Evolutionary conservation across 2,113 vertebrate genomes (phyloP).

Genomic region (Ciconia stormi): DNA sequence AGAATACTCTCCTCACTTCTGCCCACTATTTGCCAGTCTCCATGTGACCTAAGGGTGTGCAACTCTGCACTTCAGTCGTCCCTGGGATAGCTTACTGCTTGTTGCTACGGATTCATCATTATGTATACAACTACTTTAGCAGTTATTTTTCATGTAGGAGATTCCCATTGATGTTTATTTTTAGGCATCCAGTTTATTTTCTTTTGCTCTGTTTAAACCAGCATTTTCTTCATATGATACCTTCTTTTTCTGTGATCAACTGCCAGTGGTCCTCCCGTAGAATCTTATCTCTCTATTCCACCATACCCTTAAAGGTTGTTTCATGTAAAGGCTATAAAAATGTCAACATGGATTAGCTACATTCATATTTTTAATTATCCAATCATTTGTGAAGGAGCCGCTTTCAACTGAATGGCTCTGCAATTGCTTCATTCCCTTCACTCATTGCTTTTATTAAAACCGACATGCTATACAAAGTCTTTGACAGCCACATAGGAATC

Average conservation of each 20-base stretch:
- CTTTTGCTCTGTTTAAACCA: neutral
- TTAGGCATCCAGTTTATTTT: slow-evolving; percentile 56
- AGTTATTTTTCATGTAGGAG: slow-evolving; percentile 45
- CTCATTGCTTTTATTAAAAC: slow-evolving; percentile 47
- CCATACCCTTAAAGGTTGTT: slow-evolving; percentile 60
- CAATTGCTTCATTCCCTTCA: slow-evolving; percentile 21
- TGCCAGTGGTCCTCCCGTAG: slow-evolving; percentile 60
- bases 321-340: slow-evolving; percentile 69
- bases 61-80: neutral
- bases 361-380: slow-evolving; percentile 70
- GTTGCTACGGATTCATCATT: neutral
- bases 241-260: slow-evolving; percentile 67
- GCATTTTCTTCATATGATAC: slow-evolving; percentile 12
- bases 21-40: neutral
- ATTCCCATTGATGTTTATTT: slow-evolving; percentile 68
- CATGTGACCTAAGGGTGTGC: neutral
- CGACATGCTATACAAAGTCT: neutral
- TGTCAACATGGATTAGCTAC: slow-evolving; percentile 63
- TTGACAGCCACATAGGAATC: neutral
- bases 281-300: slow-evolving; percentile 56
- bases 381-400: slow-evolving; percentile 21
- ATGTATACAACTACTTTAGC: neutral
- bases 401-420: slow-evolving; percentile 32
- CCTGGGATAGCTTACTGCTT: neutral
- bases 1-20: neutral